Evolutionary conservation across 92 coral and sea anemone species (phyloP), one percentile per base, ranked within the genome.

Genomic region (Montipora capitata): DNA sequence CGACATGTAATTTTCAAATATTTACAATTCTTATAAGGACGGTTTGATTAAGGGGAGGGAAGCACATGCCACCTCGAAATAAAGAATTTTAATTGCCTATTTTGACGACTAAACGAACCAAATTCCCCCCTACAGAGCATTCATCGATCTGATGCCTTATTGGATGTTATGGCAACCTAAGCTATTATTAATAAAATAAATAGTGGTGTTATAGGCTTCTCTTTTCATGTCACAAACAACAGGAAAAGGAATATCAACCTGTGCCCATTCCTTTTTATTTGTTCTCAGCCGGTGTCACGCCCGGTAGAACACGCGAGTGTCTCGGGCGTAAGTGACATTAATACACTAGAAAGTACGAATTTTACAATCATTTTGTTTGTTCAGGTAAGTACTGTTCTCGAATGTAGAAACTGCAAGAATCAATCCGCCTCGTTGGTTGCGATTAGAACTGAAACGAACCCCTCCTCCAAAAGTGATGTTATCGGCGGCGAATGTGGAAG

Each of bases 1-100:
- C 82, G 93, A 84, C 88, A 93, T 86, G 93, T 91, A 92, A 93
- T 91, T 93, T 95, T 85, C 96, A 94, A 93, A 95, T 95, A 95
- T 95, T 95, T 95, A 93, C 92, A 72, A 81, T 91, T 91, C 68
- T 80, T 86, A 72, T 91, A 86, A 95, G 94, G 91, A 91, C 93
- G 84, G 93, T 85, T 93, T 95, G 95, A 95, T 93, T 93, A 91
- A 87, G 86, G 95, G 98, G 98, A 91, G 96, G 96, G 93, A 76
- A 76, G 92, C 93, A 93, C 94, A 95, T 90, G 94, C 88, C 88
- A 74, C 84, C 83, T 68, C 81, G 85, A 85, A 88, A 93, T 91
- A 95, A 93, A 92, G 98, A 85, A 91, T 85, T 95, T 92, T 93
- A 95, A 95, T 93, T 95, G 96, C 92, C 96, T 91, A 91, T 93